Conservation (phyloP, 2,797 vertebrate genomes). For the Sphaeramia orbicularis region DNA sequence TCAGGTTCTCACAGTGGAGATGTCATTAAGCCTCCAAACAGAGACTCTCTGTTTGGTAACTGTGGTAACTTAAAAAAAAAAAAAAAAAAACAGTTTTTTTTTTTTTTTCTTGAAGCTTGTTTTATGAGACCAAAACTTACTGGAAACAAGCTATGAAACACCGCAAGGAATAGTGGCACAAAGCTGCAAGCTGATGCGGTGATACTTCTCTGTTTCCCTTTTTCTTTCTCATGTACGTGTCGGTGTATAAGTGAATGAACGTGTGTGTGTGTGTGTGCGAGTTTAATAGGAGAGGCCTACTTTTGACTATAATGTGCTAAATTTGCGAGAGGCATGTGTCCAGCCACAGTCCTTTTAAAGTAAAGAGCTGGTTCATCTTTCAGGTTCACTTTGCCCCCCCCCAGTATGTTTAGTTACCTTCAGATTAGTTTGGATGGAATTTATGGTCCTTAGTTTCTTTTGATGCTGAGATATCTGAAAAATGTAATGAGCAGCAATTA, state of each 20-base stretch:
- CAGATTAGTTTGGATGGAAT: constrained; percentile 17
- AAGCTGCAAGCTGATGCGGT: constrained; percentile 60
- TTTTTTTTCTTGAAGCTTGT: too few relatives aligned
- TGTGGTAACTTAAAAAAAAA: too few relatives aligned
- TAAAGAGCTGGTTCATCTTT: constrained; percentile 33
- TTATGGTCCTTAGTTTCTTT: constrained; percentile 14
- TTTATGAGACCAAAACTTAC: constrained; percentile 57
- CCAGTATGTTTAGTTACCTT: constrained; percentile 13
- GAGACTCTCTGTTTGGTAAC: constrained; percentile 37
- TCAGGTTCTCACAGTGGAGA: constrained; percentile 26
- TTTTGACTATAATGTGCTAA: constrained; percentile 64
- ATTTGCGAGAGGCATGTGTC: constrained; percentile 37
- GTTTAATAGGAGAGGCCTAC: constrained; percentile 49
- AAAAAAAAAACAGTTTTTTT: too few relatives aligned
- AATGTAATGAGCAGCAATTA: constrained; percentile 31
- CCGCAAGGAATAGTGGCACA: constrained; percentile 58
- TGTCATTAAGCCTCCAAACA: constrained; percentile 43
- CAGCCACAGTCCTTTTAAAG: constrained; percentile 29
- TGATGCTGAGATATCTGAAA: constrained; percentile 24
- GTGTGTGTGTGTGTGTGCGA: too few relatives aligned
- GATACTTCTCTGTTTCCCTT: constrained; percentile 32
- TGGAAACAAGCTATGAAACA: constrained; percentile 68
- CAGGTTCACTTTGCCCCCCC: constrained; percentile 17
- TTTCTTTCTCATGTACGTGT: constrained; percentile 49
- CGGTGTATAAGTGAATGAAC: constrained; percentile 26